Base-by-base conservation (phyloP, 2,888 invertebrate species). In the Muscina levida region DNA sequence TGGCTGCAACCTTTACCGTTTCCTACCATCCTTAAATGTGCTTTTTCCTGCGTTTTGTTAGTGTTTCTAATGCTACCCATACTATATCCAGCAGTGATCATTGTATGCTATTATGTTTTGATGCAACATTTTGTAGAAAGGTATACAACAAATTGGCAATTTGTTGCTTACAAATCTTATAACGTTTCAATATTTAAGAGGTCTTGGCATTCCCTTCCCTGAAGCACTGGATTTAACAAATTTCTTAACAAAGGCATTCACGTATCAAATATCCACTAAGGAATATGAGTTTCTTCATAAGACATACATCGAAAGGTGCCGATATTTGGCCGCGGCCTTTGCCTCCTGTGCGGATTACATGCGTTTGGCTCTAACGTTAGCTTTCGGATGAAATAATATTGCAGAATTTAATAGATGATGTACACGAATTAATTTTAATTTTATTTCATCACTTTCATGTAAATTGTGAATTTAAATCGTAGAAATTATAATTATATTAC, bases 1-100 rank as follows among this genome's bases (percentile, higher is more conserved):
- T 89, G 88, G 89, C 53, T 84, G 77, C 86, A 87, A 26, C 87
- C 88, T 2, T 68, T 89, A 39, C 88, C 88, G 6, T 88, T 88
- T 79, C 88, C 88, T 2, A 89, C 88, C 11, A 82, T 88, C 2
- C 79, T 88, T 6, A 88, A 88, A 77, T 75, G 84, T 17, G 1
- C 83, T 3, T 87, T 86, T 39, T 84, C 85, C 8, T 85, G 83
- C 37, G 72, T 83, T 42, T 19, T 84, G 44, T 26, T 75, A 1
- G 26, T 82, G 17, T 42, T 86, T 5, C 44, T 87, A 6, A 37
- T 85, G 24, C 44, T 84, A 66, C 84, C 85, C 1, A 44, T 85
- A 13, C 70, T 84, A 3, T 82, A 83, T 72, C 84, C 84, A 2
- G 31, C 65, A 31, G 42, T 71, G 6, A 68, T 84, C 6, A 37